A percentile compares a stretch with the other conserved stretches of the same genome.
Conservation (phyloP, 2,888 invertebrate species). For the Oeneis ivallda region DNA sequence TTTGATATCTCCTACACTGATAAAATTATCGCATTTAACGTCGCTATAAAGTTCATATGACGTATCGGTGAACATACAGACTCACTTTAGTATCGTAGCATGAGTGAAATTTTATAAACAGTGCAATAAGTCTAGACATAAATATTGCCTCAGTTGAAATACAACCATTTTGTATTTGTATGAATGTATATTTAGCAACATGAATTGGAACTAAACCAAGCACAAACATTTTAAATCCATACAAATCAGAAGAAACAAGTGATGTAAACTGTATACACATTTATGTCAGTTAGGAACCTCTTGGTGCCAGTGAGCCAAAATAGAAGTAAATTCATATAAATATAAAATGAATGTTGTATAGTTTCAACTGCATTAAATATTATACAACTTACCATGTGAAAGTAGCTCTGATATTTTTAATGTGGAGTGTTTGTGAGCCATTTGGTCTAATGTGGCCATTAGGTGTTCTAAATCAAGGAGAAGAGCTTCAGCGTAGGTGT, state of each 20-base stretch:
- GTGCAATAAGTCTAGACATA: neutral
- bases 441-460: conserved; percentile 81
- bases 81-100: too few species aligned
- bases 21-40: too few species aligned
- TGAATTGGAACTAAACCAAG: neutral
- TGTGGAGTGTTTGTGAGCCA: conserved; percentile 78
- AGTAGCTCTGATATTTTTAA: conserved; percentile 79
- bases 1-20: too few species aligned
- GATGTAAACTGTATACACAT: too few species aligned
- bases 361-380: neutral
- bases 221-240: too few species aligned
- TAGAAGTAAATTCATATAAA: neutral
- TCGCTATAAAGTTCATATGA: neutral
- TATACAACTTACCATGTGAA: conserved; percentile 72
- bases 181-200: neutral
- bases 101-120: conserved; percentile 3
- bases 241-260: neutral
- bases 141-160: neutral
- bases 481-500: conserved; percentile 79
- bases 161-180: neutral
- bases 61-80: neutral
- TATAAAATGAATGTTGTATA: neutral
- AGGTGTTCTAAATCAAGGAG: conserved; percentile 81
- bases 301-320: neutral
- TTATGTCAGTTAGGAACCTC: too few species aligned